Percentiles rank a stretch among this genome's conserved stretches.
Conservation (phyloP, 2,888 invertebrate species). For the Allygus modestus region DNA sequence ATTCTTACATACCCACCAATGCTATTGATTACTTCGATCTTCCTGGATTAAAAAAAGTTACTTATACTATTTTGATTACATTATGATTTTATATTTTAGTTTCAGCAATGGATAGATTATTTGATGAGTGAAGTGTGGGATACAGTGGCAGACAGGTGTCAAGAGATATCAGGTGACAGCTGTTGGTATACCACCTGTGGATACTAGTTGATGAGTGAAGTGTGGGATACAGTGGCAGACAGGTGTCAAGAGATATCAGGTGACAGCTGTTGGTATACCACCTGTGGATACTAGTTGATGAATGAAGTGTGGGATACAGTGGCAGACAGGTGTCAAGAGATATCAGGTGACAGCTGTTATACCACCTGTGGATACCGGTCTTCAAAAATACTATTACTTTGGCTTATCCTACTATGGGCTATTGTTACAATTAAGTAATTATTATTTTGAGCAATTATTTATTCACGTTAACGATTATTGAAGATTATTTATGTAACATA, state of each 20-base stretch:
- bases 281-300: neutral
- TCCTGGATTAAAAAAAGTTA: too few relatives aligned
- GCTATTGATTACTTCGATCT: too few relatives aligned
- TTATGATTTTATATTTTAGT: too few relatives aligned
- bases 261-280: conserved; percentile 7
- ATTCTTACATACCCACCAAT: too few relatives aligned
- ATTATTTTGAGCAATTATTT: too few relatives aligned
- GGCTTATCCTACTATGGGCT: too few relatives aligned
- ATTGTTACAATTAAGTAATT: too few relatives aligned
- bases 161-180: neutral
- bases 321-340: neutral
- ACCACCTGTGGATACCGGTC: neutral
- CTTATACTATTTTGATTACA: too few relatives aligned
- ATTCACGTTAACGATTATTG: too few relatives aligned
- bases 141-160: conserved; percentile 2
- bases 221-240: neutral
- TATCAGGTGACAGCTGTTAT: neutral
- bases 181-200: conserved; percentile 16
- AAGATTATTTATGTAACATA: too few relatives aligned
- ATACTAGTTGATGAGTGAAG: neutral
- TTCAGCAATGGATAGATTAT: neutral
- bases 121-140: neutral
- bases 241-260: neutral
- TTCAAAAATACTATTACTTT: too few relatives aligned
- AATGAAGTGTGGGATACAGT: neutral